A percentile compares a stretch with the other conserved stretches of the same genome.
Evolutionary conservation across 2,888 invertebrate species (phyloP).

Genomic region (Allygus modestus): DNA sequence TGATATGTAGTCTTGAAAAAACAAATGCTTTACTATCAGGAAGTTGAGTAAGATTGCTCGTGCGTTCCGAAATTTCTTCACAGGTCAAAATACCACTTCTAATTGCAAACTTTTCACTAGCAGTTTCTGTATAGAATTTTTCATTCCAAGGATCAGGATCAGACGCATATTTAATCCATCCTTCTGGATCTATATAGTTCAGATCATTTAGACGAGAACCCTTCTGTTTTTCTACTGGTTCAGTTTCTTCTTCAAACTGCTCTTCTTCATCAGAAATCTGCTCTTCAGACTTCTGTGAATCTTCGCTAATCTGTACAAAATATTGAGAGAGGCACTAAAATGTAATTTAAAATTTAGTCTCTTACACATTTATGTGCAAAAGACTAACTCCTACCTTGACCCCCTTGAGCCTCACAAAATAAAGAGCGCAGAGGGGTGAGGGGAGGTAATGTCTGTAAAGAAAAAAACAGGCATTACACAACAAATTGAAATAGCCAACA

Average conservation of each 20-base stretch:
- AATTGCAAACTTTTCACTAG: neutral
- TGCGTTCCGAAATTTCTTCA: slow-evolving; percentile 77
- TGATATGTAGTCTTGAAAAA: slow-evolving; percentile 78
- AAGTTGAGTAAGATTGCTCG: slow-evolving; percentile 77
- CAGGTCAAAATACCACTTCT: slow-evolving; percentile 76
- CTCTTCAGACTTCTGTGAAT: neutral
- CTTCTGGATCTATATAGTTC: slow-evolving; percentile 17
- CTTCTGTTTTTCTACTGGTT: neutral
- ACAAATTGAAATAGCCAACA: too few relatives aligned
- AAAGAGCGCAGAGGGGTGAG: too few relatives aligned
- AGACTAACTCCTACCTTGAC: too few relatives aligned
- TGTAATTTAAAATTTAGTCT: too few relatives aligned
- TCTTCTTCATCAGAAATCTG: neutral
- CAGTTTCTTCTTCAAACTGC: neutral
- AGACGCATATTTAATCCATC: slow-evolving; percentile 42
- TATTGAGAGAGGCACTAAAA: neutral
- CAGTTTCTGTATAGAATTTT: neutral
- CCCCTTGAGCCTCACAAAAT: too few relatives aligned
- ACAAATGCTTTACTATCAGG: slow-evolving; percentile 78
- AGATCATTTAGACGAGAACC: neutral
- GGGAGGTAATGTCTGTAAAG: too few relatives aligned
- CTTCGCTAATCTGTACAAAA: neutral
- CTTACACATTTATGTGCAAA: too few relatives aligned
- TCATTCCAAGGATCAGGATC: slow-evolving; percentile 49
- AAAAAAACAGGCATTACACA: too few relatives aligned